These are phyloP conservation scores for Microctenopoma steveboyesi DNA, from an alignment of 2,797 vertebrate genomes.

Conservation along the genomic window DNA sequence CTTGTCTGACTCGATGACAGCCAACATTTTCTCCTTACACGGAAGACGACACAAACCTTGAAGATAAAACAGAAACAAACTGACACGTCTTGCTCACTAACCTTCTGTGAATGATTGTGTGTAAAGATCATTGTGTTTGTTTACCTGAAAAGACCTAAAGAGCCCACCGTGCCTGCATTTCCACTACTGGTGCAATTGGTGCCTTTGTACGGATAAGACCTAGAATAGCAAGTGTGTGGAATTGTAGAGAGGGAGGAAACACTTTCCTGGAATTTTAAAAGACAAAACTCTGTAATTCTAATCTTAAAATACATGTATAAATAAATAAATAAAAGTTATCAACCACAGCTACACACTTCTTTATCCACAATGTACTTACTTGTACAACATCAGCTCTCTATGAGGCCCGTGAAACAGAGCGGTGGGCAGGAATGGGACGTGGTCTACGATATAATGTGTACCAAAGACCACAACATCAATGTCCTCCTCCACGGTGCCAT, in stretches of 20 bases:
- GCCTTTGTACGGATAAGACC: conserved; percentile 77
- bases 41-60: conserved; percentile 75
- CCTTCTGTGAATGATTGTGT: not conserved
- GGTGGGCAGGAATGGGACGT: conserved; percentile 79
- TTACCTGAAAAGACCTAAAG: conserved; percentile 82
- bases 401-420: conserved; percentile 52
- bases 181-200: conserved; percentile 78
- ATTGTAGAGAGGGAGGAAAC: conserved; percentile 79
- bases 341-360: not conserved
- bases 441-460: conserved; percentile 76
- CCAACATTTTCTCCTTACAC: conserved; percentile 67
- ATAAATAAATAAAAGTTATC: not conserved
- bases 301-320: not conserved
- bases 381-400: conserved; percentile 78
- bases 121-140: not conserved
- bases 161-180: conserved; percentile 86
- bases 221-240: conserved; percentile 82
- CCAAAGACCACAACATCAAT: conserved; percentile 84
- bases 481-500: conserved; percentile 77
- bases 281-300: too few species aligned
- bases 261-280: conserved; percentile 54
- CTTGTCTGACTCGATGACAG: conserved; percentile 63
- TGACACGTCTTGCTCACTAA: not conserved
- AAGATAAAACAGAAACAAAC: conserved; percentile 21
- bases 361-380: conserved; percentile 47